Conservation (phyloP, 1,140 invertebrate genomes). For the Aphelinus atriplicis region DNA sequence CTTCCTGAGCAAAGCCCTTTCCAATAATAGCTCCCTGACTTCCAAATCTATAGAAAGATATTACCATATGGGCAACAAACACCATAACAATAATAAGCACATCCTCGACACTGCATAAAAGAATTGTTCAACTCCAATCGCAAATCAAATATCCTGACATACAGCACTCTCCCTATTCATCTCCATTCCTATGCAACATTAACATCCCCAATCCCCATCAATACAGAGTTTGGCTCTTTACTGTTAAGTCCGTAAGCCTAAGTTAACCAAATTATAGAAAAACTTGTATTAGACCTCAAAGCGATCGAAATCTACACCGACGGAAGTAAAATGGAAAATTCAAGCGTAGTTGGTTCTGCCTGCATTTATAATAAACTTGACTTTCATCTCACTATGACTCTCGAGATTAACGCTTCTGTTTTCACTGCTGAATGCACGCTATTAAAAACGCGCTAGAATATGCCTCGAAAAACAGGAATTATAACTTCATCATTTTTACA, state of each 20-base stretch:
- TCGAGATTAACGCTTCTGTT: neutral
- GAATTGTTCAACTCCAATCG: too few species aligned
- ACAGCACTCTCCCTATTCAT: too few species aligned
- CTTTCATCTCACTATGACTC: neutral
- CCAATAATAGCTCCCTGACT: neutral
- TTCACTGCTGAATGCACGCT: neutral
- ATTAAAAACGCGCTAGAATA: neutral
- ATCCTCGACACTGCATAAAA: too few species aligned
- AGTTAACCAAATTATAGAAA: neutral
- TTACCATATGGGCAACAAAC: neutral
- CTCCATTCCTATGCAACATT: neutral
- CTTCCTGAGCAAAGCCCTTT: neutral
- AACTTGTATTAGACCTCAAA: neutral
- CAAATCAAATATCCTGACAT: too few species aligned
- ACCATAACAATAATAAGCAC: neutral
- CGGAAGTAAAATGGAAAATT: neutral
- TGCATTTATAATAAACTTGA: neutral
- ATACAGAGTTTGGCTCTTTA: neutral
- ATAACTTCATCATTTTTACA: neutral
- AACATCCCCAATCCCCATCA: neutral
- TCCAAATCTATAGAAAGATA: neutral
- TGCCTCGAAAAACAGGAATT: neutral
- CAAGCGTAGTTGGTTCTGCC: neutral
- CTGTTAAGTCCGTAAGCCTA: neutral
- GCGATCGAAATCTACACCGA: slow-evolving; percentile 4